Conservation (phyloP, 2,797 vertebrate species). For the Tinamus major region DNA sequence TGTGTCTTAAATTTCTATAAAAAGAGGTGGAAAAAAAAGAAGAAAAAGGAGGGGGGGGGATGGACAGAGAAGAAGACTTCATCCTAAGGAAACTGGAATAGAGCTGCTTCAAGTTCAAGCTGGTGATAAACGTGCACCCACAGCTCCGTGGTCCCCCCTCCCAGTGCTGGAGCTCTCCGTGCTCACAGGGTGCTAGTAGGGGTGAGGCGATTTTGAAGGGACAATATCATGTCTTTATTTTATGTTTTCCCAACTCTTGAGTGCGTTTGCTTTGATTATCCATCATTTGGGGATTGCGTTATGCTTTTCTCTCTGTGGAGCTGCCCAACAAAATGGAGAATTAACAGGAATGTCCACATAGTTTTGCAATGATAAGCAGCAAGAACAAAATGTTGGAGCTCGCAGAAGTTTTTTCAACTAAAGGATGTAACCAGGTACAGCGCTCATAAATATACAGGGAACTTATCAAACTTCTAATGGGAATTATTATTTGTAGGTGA, state of each 20-base stretch:
- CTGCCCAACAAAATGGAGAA: background rate
- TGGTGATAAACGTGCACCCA: background rate
- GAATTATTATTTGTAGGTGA: background rate
- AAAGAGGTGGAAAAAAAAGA: background rate
- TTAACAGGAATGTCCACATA: background rate
- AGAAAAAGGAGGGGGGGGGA: too few relatives aligned
- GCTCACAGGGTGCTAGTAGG: accelerated
- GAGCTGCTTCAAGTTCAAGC: background rate
- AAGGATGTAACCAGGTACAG: background rate
- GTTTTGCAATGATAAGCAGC: background rate
- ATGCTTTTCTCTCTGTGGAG: background rate
- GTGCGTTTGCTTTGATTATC: background rate
- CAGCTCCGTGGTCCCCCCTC: background rate
- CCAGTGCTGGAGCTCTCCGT: background rate
- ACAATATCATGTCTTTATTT: background rate
- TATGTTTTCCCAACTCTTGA: background rate
- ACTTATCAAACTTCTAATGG: background rate
- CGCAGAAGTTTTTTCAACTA: background rate
- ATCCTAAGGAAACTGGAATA: background rate
- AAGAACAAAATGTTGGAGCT: background rate
- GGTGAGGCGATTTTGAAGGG: background rate
- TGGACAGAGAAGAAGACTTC: background rate
- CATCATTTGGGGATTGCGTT: background rate
- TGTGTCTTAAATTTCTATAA: background rate
- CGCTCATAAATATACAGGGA: background rate